Evolutionary conservation across 2,797 vertebrate genomes (phyloP), one percentile per base, ranked within the genome.

Genomic region (Sebastes iracundus): DNA sequence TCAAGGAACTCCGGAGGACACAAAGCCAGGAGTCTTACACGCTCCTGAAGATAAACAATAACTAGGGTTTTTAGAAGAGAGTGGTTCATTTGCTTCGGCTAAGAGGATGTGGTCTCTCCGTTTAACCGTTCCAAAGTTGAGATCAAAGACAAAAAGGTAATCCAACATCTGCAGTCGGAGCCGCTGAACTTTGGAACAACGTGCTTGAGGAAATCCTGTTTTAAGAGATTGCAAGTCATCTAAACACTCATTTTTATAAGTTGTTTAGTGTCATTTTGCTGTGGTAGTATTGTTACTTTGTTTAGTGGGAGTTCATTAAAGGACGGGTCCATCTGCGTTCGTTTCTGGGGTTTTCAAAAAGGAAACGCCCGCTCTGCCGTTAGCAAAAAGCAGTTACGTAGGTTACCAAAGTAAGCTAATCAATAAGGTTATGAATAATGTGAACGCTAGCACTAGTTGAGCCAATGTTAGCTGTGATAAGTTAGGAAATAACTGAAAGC

Each of bases 131-230:
- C 62, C 60, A 77, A 38, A 75, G 72, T 35, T 56, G 38, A 80
- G 80, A 87, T 87, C 87, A 80, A 85, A 90, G 42, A 70, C 76
- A 6, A 12, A 67, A 66, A 72, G 77, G 66, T 81, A 78, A 86
- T 82, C 74, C 61, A 61, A 32, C 55, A 59, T 80, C 62, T 80
- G 59, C 16, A 61, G 7, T 56, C 53, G 6, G 16, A 65, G 70
- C 8, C 4, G 9, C 53, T 70, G 76, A 84, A 73, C 61, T 70
- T 38, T 84, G 74, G 62, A 77, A 42, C 67, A 70, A 68, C 25
- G 25, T 28, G 42, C 25, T 49, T 12, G 14, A 73, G 81, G 81
- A 88, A 81, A 74, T 79, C 70, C 46, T 60, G 11, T 58, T 32
- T 53, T 58, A 73, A 65, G 74, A 55, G 49, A 72, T 13, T 49